These are phyloP conservation scores for Gambusia holbrooki DNA, from an alignment of 2,113 vertebrate species.

Conservation along the genomic window DNA sequence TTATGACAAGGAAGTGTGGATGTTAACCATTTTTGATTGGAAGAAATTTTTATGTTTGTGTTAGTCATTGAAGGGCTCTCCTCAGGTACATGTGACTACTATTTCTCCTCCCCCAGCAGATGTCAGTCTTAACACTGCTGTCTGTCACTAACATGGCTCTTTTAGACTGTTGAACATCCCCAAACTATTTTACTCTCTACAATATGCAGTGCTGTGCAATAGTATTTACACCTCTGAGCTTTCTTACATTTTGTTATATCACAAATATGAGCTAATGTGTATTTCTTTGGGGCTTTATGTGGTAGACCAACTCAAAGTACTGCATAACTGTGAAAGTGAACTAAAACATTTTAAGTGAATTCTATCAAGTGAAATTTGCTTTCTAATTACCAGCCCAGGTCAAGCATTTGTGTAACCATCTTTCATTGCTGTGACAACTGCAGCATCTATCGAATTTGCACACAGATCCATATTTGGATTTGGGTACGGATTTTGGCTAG, in stretches of 20 bases:
- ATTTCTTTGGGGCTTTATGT: background rate
- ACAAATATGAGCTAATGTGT: background rate
- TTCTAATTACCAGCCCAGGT: background rate
- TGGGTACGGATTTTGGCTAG: background rate
- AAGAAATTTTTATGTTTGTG: background rate
- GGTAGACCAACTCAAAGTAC: background rate
- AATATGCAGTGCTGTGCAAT: background rate
- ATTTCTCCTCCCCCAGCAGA: constrained; percentile 76
- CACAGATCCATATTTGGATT: background rate
- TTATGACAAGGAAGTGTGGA: constrained; percentile 23
- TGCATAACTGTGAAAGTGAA: background rate
- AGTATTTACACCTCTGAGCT: background rate
- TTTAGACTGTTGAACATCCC: background rate
- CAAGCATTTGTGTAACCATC: background rate
- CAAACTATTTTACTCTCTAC: background rate
- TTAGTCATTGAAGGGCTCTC: background rate
- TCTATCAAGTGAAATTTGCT: too few relatives aligned
- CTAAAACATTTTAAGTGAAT: background rate
- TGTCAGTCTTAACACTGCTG: constrained; percentile 78
- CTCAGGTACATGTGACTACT: constrained; percentile 16
- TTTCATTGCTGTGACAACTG: background rate
- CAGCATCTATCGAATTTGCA: background rate
- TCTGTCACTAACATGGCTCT: constrained; percentile 39
- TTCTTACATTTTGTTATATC: background rate
- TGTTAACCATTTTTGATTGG: background rate